These are phyloP conservation scores for Cassiopea andromeda DNA, from an alignment of 30 jellyfish, hydroid and myxozoan species.

Conservation along the genomic window DNA sequence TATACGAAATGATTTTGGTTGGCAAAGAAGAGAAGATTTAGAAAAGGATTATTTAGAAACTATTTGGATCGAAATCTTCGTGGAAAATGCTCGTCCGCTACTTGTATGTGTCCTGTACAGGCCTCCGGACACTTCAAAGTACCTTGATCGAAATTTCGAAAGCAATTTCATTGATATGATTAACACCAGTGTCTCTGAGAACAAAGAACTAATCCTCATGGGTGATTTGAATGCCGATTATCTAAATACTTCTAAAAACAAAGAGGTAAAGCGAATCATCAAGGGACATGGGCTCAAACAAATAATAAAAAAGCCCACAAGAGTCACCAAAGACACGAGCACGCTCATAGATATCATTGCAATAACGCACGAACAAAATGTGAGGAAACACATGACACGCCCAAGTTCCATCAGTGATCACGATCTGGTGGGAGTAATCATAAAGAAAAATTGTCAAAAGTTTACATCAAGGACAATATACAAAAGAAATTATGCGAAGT, in stretches of 20 bases:
- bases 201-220: conserved; percentile 17
- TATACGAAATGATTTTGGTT: conserved; percentile 36
- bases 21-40: conserved; percentile 38
- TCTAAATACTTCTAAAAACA: conserved; percentile 9
- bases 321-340: conserved; percentile 45
- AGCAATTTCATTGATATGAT: conserved; percentile 44
- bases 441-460: conserved; percentile 27
- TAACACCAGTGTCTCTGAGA: conserved; percentile 52
- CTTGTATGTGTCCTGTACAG: conserved; percentile 51
- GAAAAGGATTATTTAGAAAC: conserved; percentile 24
- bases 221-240: conserved; percentile 16
- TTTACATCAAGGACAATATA: conserved; percentile 19
- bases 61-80: conserved; percentile 31
- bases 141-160: conserved; percentile 63
- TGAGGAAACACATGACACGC: conserved; percentile 18
- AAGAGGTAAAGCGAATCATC: conserved; percentile 16
- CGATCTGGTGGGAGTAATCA: conserved; percentile 12
- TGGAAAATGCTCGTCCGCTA: conserved; percentile 49
- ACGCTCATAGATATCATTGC: conserved; percentile 27
- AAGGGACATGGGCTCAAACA: conserved; percentile 27
- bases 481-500: conserved; percentile 33
- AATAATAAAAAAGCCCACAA: conserved; percentile 24
- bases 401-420: conserved; percentile 34
- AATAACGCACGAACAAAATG: conserved; percentile 23
- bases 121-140: conserved; percentile 69